Evolutionary conservation across 2,888 invertebrate species (phyloP).

Genomic region (Yponomeuta malinellus): DNA sequence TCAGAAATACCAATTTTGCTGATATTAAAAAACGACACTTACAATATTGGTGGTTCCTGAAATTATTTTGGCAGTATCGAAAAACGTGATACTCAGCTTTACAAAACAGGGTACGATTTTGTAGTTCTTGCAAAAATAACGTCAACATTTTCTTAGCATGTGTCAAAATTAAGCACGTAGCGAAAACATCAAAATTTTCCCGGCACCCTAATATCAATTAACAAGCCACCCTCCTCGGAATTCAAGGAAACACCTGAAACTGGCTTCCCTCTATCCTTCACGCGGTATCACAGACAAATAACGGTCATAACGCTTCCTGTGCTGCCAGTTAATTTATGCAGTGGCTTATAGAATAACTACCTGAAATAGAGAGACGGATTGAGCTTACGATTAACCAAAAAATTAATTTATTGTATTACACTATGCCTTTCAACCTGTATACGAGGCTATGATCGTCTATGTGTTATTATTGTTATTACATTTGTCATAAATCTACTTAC

Average conservation of each 20-base stretch:
- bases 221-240: slow-evolving; percentile 1
- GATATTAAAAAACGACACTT: no score
- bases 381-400: no score
- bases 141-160: not conserved
- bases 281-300: slow-evolving; percentile 28
- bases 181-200: not conserved
- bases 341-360: slow-evolving; percentile 16
- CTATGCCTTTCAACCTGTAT: no score
- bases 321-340: slow-evolving; percentile 35
- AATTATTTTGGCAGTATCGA: not conserved
- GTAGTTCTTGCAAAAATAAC: not conserved
- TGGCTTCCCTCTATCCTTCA: not conserved
- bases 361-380: not conserved
- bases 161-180: not conserved
- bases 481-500: no score
- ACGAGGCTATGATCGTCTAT: no score
- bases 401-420: no score
- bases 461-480: no score
- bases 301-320: slow-evolving; percentile 25
- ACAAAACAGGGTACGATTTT: no score
- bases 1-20: no score
- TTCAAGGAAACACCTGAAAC: slow-evolving; percentile 11
- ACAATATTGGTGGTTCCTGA: not conserved
- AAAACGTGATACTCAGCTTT: no score
- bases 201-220: slow-evolving; percentile 4